Conservation (phyloP, 64 coral and sea anemone genomes). For the Catalaphyllia jardinei region DNA sequence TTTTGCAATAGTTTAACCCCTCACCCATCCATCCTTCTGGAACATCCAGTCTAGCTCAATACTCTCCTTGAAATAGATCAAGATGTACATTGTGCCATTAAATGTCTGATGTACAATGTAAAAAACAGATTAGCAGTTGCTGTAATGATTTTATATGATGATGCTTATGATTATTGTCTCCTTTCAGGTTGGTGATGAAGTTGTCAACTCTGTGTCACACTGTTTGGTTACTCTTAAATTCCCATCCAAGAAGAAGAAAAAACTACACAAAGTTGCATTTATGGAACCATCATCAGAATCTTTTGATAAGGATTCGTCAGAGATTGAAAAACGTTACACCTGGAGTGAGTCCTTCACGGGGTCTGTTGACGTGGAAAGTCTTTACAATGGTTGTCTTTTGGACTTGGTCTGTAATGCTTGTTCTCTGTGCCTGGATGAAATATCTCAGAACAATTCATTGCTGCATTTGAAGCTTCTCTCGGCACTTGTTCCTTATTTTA, state of each 20-base stretch:
- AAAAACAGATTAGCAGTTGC: too few relatives aligned
- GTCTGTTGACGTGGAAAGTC: slow-evolving; percentile 18
- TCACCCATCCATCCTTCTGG: too few relatives aligned
- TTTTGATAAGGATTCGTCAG: background rate
- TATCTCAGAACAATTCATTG: slow-evolving; percentile 22
- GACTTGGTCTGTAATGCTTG: slow-evolving; percentile 55
- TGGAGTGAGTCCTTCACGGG: too few relatives aligned
- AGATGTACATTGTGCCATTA: too few relatives aligned
- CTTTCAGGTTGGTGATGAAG: slow-evolving; percentile 30
- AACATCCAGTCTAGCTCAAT: too few relatives aligned
- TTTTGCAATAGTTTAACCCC: too few relatives aligned
- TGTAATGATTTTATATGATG: background rate
- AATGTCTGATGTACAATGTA: too few relatives aligned
- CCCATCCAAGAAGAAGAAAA: slow-evolving; percentile 60
- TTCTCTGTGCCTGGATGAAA: slow-evolving; percentile 48
- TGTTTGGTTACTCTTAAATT: slow-evolving; percentile 69
- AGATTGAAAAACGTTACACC: background rate
- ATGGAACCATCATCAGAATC: slow-evolving; percentile 12
- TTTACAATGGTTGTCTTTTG: slow-evolving; percentile 66
- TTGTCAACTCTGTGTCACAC: slow-evolving; percentile 38
- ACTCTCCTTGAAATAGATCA: too few relatives aligned
- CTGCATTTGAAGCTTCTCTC: slow-evolving; percentile 70
- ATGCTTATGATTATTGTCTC: background rate
- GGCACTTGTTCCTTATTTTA: slow-evolving; percentile 62
- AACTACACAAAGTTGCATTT: slow-evolving; percentile 64